Conservation (phyloP, 2,888 invertebrate genomes). For the Drepanosiphum platanoidis region DNA sequence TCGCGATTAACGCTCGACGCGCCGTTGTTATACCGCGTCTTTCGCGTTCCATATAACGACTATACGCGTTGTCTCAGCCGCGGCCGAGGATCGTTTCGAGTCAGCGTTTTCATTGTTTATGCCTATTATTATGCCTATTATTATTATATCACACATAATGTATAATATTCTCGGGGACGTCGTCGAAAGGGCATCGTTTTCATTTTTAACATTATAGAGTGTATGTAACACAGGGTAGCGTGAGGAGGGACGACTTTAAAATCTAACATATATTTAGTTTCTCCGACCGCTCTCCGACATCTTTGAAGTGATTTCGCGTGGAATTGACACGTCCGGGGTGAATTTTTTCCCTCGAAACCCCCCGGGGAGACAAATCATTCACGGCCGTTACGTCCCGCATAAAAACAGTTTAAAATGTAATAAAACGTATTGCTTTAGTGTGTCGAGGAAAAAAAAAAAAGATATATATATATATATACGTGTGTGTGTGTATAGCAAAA, state of each 20-base stretch:
- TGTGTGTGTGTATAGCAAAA: constrained; percentile 52
- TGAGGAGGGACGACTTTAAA: constrained; percentile 44
- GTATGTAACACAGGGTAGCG: neutral
- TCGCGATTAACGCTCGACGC: too few relatives aligned
- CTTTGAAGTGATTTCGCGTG: constrained; percentile 60
- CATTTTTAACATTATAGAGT: constrained; percentile 33
- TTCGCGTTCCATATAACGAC: neutral
- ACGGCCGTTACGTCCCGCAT: constrained; percentile 61
- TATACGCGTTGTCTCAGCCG: neutral
- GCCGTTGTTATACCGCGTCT: neutral
- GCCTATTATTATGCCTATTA: neutral
- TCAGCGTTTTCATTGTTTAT: constrained; percentile 1
- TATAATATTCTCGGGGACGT: neutral
- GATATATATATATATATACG: too few relatives aligned
- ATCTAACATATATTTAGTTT: constrained; percentile 49
- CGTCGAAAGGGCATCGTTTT: constrained; percentile 41
- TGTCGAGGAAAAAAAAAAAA: constrained; percentile 40
- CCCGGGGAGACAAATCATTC: constrained; percentile 60
- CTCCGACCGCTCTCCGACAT: constrained; percentile 49
- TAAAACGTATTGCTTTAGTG: constrained; percentile 58
- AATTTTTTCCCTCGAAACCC: constrained; percentile 56
- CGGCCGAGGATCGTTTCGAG: neutral
- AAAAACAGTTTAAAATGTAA: constrained; percentile 62
- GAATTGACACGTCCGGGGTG: constrained; percentile 60
- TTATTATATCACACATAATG: neutral